A percentile compares a stretch with the other conserved stretches of the same genome.
phyloP scores from a whole-genome alignment of 2,888 invertebrate species.

The Lepidochrysops patricia region DNA sequence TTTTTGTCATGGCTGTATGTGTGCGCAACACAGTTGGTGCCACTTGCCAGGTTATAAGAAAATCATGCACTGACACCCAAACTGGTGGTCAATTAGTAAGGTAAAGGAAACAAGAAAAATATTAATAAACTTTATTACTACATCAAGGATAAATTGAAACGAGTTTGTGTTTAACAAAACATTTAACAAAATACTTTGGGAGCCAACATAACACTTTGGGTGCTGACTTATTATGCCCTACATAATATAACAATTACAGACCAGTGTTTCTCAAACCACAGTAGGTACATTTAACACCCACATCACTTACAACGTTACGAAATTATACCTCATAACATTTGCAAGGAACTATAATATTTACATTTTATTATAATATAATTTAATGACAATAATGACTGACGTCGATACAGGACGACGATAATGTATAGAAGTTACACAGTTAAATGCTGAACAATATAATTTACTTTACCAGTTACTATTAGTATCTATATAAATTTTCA shows the following conservation, averaged over 20 bases:
- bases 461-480: neutral
- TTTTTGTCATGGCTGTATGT: no score
- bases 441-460: constrained; percentile 1
- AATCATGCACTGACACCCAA: no score
- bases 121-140: constrained; percentile 73
- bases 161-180: constrained; percentile 62
- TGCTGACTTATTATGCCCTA: constrained; percentile 65
- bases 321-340: neutral
- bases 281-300: constrained; percentile 20
- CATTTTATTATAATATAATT: constrained; percentile 4
- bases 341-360: constrained; percentile 6
- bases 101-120: constrained; percentile 29
- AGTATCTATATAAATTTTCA: neutral
- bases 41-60: no score
- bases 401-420: constrained; percentile 7
- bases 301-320: constrained; percentile 14
- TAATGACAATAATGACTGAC: constrained; percentile 7
- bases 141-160: constrained; percentile 65
- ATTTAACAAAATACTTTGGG: constrained; percentile 71
- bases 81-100: no score
- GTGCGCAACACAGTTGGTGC: no score
- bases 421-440: constrained; percentile 6
- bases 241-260: constrained; percentile 52
- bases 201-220: constrained; percentile 67
- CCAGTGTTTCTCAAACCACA: constrained; percentile 70